These are phyloP conservation scores for Clupea harengus DNA, from an alignment of 2,113 vertebrate species.

Conservation along the genomic window DNA sequence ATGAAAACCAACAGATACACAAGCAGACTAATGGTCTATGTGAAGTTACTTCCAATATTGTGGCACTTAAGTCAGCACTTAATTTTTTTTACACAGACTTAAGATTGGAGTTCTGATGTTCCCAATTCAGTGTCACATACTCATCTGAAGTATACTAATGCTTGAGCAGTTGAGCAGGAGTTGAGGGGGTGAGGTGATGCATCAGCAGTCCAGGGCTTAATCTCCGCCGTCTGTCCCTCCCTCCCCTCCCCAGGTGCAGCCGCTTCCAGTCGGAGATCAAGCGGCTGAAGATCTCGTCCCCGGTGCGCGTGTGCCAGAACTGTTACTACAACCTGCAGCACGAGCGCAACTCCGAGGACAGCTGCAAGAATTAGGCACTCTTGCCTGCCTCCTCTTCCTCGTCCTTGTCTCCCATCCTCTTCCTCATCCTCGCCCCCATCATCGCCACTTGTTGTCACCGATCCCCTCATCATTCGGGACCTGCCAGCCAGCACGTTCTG, in stretches of 20 bases:
- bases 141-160: not conserved
- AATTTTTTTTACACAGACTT: too few relatives aligned
- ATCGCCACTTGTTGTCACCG: not conserved
- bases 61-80: too few relatives aligned
- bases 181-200: not conserved
- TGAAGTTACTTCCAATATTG: not conserved
- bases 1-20: not conserved
- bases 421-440: not conserved
- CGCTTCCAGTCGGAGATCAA: constrained; percentile 98
- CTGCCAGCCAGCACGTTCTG: constrained; percentile 4
- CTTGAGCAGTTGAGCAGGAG: not conserved
- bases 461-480: not conserved
- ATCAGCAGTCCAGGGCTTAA: not conserved
- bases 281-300: constrained; percentile 94
- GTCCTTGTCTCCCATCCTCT: not conserved
- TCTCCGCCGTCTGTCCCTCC: not conserved
- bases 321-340: constrained; percentile 97
- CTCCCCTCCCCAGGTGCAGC: constrained; percentile 81
- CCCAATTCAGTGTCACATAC: not conserved
- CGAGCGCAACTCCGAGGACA: constrained; percentile 82
- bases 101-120: too few relatives aligned
- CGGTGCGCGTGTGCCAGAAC: constrained; percentile 97
- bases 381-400: not conserved
- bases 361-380: constrained; percentile 76
- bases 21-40: not conserved